Percentiles rank a stretch among this genome's conserved stretches.
Conservation (phyloP, 2,888 invertebrate species). For the Thysanoteuthis rhombus region DNA sequence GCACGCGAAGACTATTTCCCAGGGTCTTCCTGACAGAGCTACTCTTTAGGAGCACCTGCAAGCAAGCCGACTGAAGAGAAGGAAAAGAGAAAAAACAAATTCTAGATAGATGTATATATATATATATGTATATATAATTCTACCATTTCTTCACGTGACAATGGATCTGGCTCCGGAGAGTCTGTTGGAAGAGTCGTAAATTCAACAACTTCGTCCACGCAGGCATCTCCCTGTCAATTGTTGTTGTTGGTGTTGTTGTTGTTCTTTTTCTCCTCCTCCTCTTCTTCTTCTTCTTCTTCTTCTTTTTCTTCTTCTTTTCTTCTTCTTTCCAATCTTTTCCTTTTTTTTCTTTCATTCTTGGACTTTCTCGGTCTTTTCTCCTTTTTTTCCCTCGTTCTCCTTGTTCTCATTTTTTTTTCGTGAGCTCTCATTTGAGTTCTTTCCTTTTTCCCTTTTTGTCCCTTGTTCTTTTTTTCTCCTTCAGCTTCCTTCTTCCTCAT, state of each 20-base stretch:
- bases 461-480: neutral
- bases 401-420: neutral
- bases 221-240: too few species aligned
- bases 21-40: neutral
- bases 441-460: neutral
- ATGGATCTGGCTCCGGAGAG: neutral
- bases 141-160: neutral
- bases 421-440: too few species aligned
- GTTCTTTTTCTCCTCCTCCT: neutral
- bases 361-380: neutral
- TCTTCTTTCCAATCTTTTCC: neutral
- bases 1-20: neutral
- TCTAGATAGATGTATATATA: neutral
- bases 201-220: neutral
- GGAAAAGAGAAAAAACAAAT: neutral
- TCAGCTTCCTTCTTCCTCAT: neutral
- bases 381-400: neutral
- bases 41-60: neutral
- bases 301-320: neutral
- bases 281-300: neutral
- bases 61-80: neutral
- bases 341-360: neutral
- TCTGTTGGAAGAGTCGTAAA: neutral
- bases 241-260: neutral
- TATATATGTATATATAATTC: neutral